Evolutionary conservation across 2,797 vertebrate genomes (phyloP), one percentile per base, ranked within the genome.

Genomic region (Coranthus polyacanthus): DNA sequence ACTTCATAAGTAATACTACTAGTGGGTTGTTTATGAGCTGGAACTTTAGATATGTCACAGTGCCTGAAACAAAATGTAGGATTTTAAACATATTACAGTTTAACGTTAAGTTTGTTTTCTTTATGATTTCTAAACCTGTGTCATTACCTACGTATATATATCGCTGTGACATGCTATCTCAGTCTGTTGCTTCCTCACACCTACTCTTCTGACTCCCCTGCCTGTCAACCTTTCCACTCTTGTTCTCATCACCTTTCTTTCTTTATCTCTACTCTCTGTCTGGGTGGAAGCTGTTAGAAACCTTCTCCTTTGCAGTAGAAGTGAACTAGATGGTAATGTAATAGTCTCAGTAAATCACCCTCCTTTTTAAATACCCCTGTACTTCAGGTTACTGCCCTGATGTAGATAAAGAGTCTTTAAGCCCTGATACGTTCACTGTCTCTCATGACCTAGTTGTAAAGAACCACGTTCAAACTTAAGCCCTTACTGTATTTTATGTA

Each of bases 351-450:
- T n/a, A 16, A 57, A 39, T 22, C 26, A 18, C 26, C 15, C 24
- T 64, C 17, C 7, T 54, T 65, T 67, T 62, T 39, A 52, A 56
- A 66, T 11, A 18, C 16, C 18, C 18, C 3, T 45, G 0, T 54
- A 60, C 45, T 65, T 70, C 32, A 49, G 21, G 52, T 75, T 44
- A 29, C 24, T 50, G 52, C 36, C 43, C 9, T 32, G n/a, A 47
- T 74, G 44, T 45, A 50, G 47, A 72, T 67, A 24, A 41, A 44
- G 42, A 77, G 37, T 44, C 22, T 46, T 61, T 71, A 34, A 68
- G 53, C 41, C 37, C 46, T n/a, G 47, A 68, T 62, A 21, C 32
- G 12, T 24, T 70, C 36, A 7, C 16, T 50, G 29, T 69, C 20
- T 7, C 11, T 36, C 29, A 38, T 63, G 63, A 68, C 61, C 36